These are phyloP conservation scores for Sarcophaga caerulescens DNA, from an alignment of 2,888 invertebrate species.

Conservation along the genomic window DNA sequence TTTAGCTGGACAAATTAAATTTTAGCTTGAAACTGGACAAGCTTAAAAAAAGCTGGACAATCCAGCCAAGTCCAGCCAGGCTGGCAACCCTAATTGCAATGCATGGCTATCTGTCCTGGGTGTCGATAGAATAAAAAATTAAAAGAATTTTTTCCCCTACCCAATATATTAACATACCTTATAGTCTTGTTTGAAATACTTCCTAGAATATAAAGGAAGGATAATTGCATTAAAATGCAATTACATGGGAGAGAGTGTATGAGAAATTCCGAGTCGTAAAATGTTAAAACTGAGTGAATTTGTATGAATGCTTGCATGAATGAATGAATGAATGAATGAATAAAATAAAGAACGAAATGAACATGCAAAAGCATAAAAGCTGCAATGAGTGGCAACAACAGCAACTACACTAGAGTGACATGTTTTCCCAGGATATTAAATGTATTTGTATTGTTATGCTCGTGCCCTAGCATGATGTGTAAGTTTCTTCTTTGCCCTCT, in stretches of 20 bases:
- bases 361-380: conserved; percentile 37
- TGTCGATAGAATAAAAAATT: too few relatives aligned
- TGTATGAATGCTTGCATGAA: conserved; percentile 44
- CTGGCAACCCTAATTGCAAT: too few relatives aligned
- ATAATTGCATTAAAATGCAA: conserved; percentile 82
- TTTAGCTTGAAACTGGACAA: too few relatives aligned
- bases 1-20: too few relatives aligned
- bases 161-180: not conserved
- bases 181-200: not conserved
- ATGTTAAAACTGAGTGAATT: conserved; percentile 51
- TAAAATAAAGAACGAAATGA: not conserved
- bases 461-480: not conserved
- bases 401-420: conserved; percentile 46
- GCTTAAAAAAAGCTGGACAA: too few relatives aligned
- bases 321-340: not conserved
- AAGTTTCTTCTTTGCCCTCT: not conserved
- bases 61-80: too few relatives aligned
- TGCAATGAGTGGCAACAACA: conserved; percentile 16
- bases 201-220: conserved; percentile 73
- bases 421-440: conserved; percentile 69
- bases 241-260: conserved; percentile 70
- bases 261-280: conserved; percentile 13
- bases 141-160: not conserved
- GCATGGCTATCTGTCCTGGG: too few relatives aligned
- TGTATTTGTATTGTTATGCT: conserved; percentile 23